Evolutionary conservation across 2,797 vertebrate genomes (phyloP), one percentile per base, ranked within the genome.

Genomic region (Bovichtus variegatus): DNA sequence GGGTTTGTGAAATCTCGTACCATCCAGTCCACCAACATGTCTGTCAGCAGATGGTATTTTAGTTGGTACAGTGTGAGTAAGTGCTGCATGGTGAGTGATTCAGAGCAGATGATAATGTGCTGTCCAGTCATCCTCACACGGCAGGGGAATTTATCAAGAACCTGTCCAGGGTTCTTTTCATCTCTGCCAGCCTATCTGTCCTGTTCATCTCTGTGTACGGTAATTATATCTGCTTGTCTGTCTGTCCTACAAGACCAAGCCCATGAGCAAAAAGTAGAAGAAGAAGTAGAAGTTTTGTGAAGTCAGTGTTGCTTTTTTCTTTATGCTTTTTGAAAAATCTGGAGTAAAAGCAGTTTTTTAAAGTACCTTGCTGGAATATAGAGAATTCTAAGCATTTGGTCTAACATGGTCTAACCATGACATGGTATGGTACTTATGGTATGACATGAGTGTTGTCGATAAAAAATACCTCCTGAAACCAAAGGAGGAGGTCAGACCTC

Each of bases 121-220:
- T 81, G 82, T 83, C 79, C 85, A 79, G 57, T 90, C 89, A 90
- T 91, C 78, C 75, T 68, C 85, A 84, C 68, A 43, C 59, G 2
- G 67, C 64, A 40, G 79, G 82, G 74, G 89, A 89, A 78, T 87
- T 89, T 73, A 62, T 80, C 54, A 70, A 25, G 74, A 76, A 40
- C 44, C 31, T 49, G 71, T 64, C 60, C 47, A 13, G 27, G 67
- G 63, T 74, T 82, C 31, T 31, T 78, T 82, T 63, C 54, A 10
- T 68, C 80, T 31, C 60, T 57, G 61, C 61, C 55, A 49, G 25
- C 57, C 36, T 44, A 61, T 82, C 74, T 29, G 54, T 72, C 80
- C 53, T 44, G 25, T 59, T 67, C 71, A 66, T 77, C 70, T 41
- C 43, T 31, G 38, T 71, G 57, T 82, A 70, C 16, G 41, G 63